Evolutionary conservation across 2,797 vertebrate genomes (phyloP).

Genomic region (Phoxinus dragarum): DNA sequence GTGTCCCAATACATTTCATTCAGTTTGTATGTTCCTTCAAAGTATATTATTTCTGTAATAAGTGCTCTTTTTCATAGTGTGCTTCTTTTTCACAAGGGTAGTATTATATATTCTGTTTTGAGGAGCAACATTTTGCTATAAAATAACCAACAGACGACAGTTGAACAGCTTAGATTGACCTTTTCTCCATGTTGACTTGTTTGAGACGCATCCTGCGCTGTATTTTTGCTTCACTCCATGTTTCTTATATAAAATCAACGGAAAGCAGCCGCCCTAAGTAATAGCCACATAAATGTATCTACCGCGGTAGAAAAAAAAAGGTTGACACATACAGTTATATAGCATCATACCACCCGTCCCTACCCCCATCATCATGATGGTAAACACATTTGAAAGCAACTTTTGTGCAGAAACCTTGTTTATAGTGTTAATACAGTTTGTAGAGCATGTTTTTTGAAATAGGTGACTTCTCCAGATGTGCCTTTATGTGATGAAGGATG

Average conservation of each 20-base stretch:
- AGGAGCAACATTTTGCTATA: neutral
- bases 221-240: neutral
- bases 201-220: neutral
- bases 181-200: neutral
- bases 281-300: neutral
- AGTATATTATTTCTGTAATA: neutral
- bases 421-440: slow-evolving; percentile 17
- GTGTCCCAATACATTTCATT: neutral
- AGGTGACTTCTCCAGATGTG: slow-evolving; percentile 38
- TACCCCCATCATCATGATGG: neutral
- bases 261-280: neutral
- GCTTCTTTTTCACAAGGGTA: neutral
- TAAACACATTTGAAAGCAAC: slow-evolving; percentile 3
- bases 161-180: neutral
- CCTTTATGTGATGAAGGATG: slow-evolving; percentile 27
- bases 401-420: neutral
- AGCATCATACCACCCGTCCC: neutral
- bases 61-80: neutral
- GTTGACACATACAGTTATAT: neutral
- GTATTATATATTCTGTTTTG: neutral
- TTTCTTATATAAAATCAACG: neutral
- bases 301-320: no score
- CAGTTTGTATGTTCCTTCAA: neutral
- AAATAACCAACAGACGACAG: neutral
- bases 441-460: neutral